Evolutionary conservation across 2,797 vertebrate species (phyloP), one percentile per base, ranked within the genome.

Genomic region (Tragelaphus oryx): DNA sequence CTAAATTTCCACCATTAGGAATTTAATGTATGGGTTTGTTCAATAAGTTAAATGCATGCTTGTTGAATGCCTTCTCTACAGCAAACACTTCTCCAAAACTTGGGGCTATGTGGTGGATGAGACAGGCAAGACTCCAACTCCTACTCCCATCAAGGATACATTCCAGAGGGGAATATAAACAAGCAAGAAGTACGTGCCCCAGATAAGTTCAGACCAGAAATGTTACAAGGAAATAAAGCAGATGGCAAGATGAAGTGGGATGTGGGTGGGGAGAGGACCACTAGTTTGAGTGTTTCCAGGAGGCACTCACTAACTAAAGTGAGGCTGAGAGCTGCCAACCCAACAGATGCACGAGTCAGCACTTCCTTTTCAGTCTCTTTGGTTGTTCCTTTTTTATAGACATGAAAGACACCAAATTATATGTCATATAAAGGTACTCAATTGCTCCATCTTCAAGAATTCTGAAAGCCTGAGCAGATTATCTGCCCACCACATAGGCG

Each of bases 351-450:
- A 74, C 11, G 50, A 59, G 60, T 87, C 78, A 81, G 46, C 37
- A 90, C 18, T 84, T 89, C 55, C 22, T 84, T 89, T 50, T 68
- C 28, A 13, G 37, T 75, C 24, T 68, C 6, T 50, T 83, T 30
- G 20, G 57, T 44, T 81, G 79, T 91, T 93, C 76, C 87, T 95
- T 92, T 95, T 87, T 76, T 83, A 81, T 48, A 74, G 86, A 82
- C 59, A 94, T 9, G 79, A 91, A 79, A 90, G 68, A n/a, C 76
- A 94, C 33, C 17, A 87, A 75, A 84, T 87, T 33, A 46, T 54
- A 60, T 71, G 62, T 50, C 91, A 91, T 79, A 79, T 54, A 26
- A 80, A 86, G 74, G 52, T 60, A 87, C 59, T 68, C 68, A 91
- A 90, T 37, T 92, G 65, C 65, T 92, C 91, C 62, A 4, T 76